Percentiles rank a stretch among this genome's conserved stretches.
Conservation (phyloP, 2,113 vertebrate genomes). For the Ceyx cyanopectus region DNA sequence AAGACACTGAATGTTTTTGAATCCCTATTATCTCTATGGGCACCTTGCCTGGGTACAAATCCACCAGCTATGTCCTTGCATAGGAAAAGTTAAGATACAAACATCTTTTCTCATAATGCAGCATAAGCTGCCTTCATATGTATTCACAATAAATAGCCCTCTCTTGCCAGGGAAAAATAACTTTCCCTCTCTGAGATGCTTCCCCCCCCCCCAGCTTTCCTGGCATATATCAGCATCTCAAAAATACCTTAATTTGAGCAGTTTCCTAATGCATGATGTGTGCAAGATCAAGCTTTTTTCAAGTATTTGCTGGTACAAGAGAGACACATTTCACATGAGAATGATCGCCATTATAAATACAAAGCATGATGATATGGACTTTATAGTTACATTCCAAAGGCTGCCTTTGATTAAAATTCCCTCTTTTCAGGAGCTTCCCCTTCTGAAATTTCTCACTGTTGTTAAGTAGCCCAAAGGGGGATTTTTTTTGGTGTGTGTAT, state of each 20-base stretch:
- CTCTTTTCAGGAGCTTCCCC: conserved; percentile 16
- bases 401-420: conserved; percentile 12
- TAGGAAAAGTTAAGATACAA: neutral
- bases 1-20: neutral
- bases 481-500: neutral
- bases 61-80: neutral
- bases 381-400: neutral
- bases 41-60: neutral
- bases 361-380: neutral
- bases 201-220: neutral
- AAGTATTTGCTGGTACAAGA: conserved; percentile 10
- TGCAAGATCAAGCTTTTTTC: neutral
- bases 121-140: neutral
- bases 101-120: neutral
- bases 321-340: neutral
- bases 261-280: neutral
- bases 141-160: neutral
- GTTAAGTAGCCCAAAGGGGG: conserved; percentile 25
- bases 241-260: neutral
- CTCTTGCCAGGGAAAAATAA: neutral
- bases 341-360: neutral
- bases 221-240: neutral
- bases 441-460: neutral
- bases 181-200: neutral
- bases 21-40: neutral